Percentiles rank a stretch among this genome's conserved stretches.
Evolutionary conservation across 2,113 vertebrate species (phyloP).

Genomic region (Seriola quinqueradiata): DNA sequence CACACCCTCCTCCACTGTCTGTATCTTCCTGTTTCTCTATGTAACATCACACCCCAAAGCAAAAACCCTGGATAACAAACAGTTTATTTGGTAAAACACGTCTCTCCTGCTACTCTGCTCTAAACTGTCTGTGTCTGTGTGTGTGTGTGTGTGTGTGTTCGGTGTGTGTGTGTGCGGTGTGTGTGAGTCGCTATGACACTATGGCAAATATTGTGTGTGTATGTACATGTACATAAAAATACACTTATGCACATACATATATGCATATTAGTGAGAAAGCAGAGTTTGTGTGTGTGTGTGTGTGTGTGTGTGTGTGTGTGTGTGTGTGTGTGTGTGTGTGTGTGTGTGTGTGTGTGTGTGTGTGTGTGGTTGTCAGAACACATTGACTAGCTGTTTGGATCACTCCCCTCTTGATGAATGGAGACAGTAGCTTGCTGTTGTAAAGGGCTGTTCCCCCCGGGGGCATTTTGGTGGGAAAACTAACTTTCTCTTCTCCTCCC

Average conservation of each 20-base stretch:
- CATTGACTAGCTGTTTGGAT: constrained; percentile 25
- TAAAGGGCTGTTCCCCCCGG: constrained; percentile 17
- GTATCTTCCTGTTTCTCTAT: constrained; percentile 11
- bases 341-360: constrained; percentile 22
- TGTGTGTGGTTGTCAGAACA: constrained; percentile 40
- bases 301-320: constrained; percentile 39
- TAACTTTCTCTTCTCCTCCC: constrained; percentile 36
- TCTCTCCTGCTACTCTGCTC: background rate
- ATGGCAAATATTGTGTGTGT: background rate
- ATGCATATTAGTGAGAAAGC: too few relatives aligned
- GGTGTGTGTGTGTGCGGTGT: background rate
- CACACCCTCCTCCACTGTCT: background rate
- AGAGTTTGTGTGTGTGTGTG: constrained; percentile 32
- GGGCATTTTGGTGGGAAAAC: constrained; percentile 46
- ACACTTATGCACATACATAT: too few relatives aligned
- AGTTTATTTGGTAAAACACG: constrained; percentile 24
- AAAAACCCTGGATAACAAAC: constrained; percentile 20
- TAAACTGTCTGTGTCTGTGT: background rate
- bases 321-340: constrained; percentile 11
- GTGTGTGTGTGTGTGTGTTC: background rate
- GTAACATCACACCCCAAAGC: constrained; percentile 18
- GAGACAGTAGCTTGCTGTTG: constrained; percentile 57
- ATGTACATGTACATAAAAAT: too few relatives aligned
- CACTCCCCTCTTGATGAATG: constrained; percentile 44
- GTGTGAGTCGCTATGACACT: too few relatives aligned